Evolutionary conservation across 2,888 invertebrate genomes (phyloP).

Genomic region (Drosophila kanekoi): DNA sequence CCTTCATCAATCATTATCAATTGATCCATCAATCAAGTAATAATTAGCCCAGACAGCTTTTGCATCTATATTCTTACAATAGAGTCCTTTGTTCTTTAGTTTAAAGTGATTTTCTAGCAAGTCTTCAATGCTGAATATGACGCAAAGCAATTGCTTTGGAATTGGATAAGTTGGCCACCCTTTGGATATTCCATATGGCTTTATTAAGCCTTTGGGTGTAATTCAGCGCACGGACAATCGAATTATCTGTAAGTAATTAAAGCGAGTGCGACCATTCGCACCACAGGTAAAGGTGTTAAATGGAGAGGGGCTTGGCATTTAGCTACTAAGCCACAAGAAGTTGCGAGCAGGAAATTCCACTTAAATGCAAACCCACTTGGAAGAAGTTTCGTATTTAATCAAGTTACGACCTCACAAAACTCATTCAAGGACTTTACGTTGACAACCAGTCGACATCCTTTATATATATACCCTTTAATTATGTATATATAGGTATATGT

Average conservation of each 20-base stretch:
- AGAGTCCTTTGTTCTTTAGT: too few relatives aligned
- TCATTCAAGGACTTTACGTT: conserved; percentile 13
- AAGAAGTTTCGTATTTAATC: conserved; percentile 43
- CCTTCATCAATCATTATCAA: background rate
- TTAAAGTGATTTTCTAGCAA: too few relatives aligned
- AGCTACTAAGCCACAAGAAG: conserved; percentile 23
- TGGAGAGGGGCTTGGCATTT: background rate
- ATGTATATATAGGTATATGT: conserved; percentile 20
- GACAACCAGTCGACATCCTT: conserved; percentile 2
- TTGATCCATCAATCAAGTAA: background rate
- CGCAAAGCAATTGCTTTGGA: too few relatives aligned
- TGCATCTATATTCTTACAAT: too few relatives aligned
- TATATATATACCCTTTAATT: background rate
- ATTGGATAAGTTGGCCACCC: too few relatives aligned
- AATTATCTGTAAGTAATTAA: background rate
- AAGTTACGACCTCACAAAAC: conserved; percentile 22
- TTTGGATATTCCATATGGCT: too few relatives aligned
- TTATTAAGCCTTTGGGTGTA: too few relatives aligned
- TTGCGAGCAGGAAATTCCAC: conserved; percentile 9
- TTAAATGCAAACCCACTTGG: conserved; percentile 1
- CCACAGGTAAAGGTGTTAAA: background rate
- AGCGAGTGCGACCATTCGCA: conserved; percentile 10
- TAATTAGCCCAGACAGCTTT: too few relatives aligned
- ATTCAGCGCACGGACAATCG: too few relatives aligned
- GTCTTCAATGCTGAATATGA: too few relatives aligned